Percentiles rank a stretch among this genome's conserved stretches.
These are phyloP conservation scores for Thunnus maccoyii DNA, from an alignment of 2,113 vertebrate species.

Conservation along the genomic window DNA sequence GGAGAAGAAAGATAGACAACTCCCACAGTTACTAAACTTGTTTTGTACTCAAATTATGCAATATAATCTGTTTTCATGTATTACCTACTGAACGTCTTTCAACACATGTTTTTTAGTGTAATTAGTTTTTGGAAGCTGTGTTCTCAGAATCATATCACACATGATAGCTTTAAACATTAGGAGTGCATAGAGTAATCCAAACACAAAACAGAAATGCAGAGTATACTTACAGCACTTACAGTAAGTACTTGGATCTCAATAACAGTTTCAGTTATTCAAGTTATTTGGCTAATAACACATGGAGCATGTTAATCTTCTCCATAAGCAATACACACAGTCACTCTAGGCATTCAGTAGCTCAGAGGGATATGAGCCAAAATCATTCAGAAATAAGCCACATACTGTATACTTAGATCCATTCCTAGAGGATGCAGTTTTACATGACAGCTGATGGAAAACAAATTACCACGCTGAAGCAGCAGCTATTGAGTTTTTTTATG, in stretches of 20 bases:
- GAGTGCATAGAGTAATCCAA: not conserved
- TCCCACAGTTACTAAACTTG: constrained; percentile 59
- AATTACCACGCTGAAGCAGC: not conserved
- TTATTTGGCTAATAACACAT: not conserved
- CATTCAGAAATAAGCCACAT: not conserved
- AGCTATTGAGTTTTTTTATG: constrained; percentile 1
- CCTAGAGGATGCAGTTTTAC: not conserved
- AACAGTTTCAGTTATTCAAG: not conserved
- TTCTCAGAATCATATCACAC: not conserved
- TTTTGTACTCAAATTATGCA: constrained; percentile 65
- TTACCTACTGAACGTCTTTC: constrained; percentile 1
- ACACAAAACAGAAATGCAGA: not conserved
- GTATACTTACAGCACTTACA: not conserved
- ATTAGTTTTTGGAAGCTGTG: not conserved
- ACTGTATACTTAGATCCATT: not conserved
- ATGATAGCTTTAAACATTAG: not conserved
- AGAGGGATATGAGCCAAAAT: not conserved
- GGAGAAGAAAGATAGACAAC: constrained; percentile 71
- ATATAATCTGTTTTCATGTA: constrained; percentile 44
- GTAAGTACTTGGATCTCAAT: not conserved
- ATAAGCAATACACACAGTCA: not conserved
- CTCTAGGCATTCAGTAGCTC: not conserved
- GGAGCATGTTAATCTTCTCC: not conserved
- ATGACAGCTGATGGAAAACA: not conserved
- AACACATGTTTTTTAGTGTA: not conserved